A percentile compares a stretch with the other conserved stretches of the same genome.
Evolutionary conservation across 2,797 vertebrate genomes (phyloP).

Genomic region (Lepidocolaptes lacrymiger): DNA sequence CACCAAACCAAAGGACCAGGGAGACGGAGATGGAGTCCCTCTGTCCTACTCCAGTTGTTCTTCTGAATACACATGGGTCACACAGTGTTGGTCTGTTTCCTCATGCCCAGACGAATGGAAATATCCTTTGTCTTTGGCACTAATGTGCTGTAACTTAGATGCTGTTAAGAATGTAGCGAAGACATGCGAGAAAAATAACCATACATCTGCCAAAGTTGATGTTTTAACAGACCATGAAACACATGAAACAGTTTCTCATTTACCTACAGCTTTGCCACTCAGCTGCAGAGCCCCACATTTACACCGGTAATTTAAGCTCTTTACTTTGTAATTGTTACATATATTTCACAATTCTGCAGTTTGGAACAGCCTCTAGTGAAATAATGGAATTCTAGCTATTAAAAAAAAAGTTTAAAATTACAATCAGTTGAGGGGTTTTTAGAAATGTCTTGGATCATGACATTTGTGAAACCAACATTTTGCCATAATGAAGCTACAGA

Average conservation of each 20-base stretch:
- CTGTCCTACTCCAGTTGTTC: slow-evolving; percentile 23
- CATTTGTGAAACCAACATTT: background rate
- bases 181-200: background rate
- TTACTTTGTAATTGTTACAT: background rate
- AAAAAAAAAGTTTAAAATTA: background rate
- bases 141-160: slow-evolving; percentile 27
- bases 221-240: background rate
- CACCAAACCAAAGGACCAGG: background rate
- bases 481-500: background rate
- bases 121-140: slow-evolving; percentile 86
- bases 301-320: slow-evolving; percentile 83
- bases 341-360: background rate
- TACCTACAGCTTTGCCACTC: slow-evolving; percentile 83
- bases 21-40: background rate
- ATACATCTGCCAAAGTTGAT: background rate
- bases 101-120: slow-evolving; percentile 79
- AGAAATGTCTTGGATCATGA: background rate
- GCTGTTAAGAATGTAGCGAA: background rate
- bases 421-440: fast-evolving
- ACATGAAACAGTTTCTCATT: slow-evolving; percentile 25
- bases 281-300: slow-evolving; percentile 85
- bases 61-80: slow-evolving; percentile 78
- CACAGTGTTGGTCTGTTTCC: slow-evolving; percentile 82
- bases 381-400: background rate
- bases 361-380: background rate